Percentiles rank a stretch among this genome's conserved stretches.
These are phyloP conservation scores for Lasius platythorax DNA, from an alignment of 2,888 invertebrate genomes.

Conservation along the genomic window DNA sequence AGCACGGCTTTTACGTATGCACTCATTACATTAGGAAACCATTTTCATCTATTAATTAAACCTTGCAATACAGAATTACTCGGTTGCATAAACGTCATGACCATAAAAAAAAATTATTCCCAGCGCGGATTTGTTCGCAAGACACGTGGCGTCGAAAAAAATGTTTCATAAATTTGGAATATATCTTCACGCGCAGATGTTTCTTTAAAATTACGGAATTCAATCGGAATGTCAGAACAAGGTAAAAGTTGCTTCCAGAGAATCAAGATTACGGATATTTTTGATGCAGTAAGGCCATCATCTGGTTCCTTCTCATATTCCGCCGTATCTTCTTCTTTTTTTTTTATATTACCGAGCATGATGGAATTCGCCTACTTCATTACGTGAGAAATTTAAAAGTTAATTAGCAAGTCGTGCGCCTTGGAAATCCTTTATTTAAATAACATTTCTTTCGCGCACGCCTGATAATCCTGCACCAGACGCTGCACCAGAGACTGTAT, in stretches of 20 bases:
- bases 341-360: too few relatives aligned
- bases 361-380: background rate
- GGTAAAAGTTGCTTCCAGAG: background rate
- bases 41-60: background rate
- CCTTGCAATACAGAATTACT: background rate
- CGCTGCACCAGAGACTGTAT: background rate
- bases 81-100: background rate
- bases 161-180: slow-evolving; percentile 28
- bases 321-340: background rate
- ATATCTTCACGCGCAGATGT: background rate
- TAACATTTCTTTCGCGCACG: background rate
- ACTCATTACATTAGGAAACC: background rate
- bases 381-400: background rate
- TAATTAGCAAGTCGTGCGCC: background rate
- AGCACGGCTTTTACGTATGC: background rate
- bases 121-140: background rate
- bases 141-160: background rate
- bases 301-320: background rate
- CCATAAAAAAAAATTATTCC: background rate
- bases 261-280: slow-evolving; percentile 7
- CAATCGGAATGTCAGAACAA: slow-evolving; percentile 24
- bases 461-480: background rate
- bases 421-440: background rate
- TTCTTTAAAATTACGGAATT: background rate
- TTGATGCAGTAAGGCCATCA: background rate